Evolutionary conservation across 2,113 vertebrate genomes (phyloP), one percentile per base, ranked within the genome.

Genomic region (Falco punctatus): DNA sequence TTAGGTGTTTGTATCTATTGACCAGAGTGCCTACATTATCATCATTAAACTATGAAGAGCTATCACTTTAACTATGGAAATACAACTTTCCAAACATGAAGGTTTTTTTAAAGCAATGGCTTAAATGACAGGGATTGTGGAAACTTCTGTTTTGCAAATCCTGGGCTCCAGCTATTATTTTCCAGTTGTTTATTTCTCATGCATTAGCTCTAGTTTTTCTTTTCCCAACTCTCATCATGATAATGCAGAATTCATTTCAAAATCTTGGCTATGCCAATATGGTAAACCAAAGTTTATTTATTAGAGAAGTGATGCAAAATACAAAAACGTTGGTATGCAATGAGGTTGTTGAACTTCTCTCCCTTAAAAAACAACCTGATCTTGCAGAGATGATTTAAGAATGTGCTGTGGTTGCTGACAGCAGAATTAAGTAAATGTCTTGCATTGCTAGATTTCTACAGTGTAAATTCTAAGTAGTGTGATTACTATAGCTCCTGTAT

Each of bases 111-210:
- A 96, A 96, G 94, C 32, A 81, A 71, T 15, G n/a, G 40, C 35
- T 96, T 89, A 92, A 89, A 91, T 88, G 59, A 94, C 78, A 70
- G 62, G 11, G 27, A 86, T 57, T 40, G 51, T 86, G 89, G 95
- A 97, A 94, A 94, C 51, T 91, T 96, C 90, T 74, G 64, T 86
- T 95, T 94, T 95, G 38, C 80, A 91, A 65, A 93, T 85, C 84
- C 59, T 71, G 44, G 59, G 26, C 67, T 94, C 54, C 57, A 85
- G 15, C 78, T 82, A 55, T 55, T 54, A 82, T 94, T 96, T 97
- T 97, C 94, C 94, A 92, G 54, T 78, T 91, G 62, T 91, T 96
- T 89, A 48, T 71, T 86, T 82, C 88, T 85, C 46, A 77, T 77
- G 42, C 35, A 59, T 83, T 80, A 92, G 70, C 52, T 92, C n/a